A percentile compares a stretch with the other conserved stretches of the same genome.
Conservation (phyloP, 2,113 vertebrate genomes). For the Chamaetylas fuelleborni region DNA sequence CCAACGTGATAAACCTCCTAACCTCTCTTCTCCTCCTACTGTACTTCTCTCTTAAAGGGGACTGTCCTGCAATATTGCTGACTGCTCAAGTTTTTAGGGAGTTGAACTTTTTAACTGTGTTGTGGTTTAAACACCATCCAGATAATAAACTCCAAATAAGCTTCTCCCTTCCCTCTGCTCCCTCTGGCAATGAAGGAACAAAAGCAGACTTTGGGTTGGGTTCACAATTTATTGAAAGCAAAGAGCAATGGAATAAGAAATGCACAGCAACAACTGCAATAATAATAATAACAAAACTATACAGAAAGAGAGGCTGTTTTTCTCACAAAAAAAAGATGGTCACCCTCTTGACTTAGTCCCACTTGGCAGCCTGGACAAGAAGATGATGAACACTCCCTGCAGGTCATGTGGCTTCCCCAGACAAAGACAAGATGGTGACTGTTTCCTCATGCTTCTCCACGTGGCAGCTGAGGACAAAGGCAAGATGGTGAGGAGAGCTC, state of each 20-base stretch:
- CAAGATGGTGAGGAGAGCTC: not conserved
- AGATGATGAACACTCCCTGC: rapidly evolving
- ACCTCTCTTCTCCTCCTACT: not conserved
- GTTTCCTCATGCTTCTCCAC: too few species aligned
- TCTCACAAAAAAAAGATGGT: not conserved
- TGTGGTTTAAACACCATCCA: not conserved
- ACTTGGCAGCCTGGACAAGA: rapidly evolving
- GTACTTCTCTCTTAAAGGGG: not conserved
- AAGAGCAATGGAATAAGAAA: not conserved
- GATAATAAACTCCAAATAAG: not conserved
- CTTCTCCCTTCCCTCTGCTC: not conserved
- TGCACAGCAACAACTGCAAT: not conserved
- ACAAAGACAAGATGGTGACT: not conserved
- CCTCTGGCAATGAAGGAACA: not conserved
- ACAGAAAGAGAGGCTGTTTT: not conserved
- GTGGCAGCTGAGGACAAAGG: not conserved
- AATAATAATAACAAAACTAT: not conserved
- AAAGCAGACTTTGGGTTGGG: not conserved
- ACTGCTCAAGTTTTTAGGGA: not conserved
- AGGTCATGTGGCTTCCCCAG: not conserved
- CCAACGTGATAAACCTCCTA: not conserved
- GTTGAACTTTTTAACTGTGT: rapidly evolving
- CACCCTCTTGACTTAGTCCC: not conserved
- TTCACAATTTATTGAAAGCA: not conserved
- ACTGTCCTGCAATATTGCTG: not conserved